phyloP scores from a whole-genome alignment of 2,888 invertebrate genomes.

The Pollenia angustigena region DNA sequence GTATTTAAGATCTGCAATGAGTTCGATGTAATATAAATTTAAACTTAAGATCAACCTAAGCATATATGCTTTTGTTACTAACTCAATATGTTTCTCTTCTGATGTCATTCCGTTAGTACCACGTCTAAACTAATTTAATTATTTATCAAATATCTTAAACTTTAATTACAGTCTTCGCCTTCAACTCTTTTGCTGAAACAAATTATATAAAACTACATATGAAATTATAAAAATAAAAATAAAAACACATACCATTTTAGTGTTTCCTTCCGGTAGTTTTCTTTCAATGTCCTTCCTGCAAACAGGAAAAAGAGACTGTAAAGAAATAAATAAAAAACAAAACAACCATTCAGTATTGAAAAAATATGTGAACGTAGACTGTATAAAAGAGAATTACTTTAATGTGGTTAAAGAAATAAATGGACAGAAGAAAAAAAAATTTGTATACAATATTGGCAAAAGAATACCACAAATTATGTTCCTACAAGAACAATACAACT shows the following conservation, averaged over 20 bases:
- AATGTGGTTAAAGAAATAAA: slow-evolving; percentile 53
- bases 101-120: background rate
- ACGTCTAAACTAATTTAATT: slow-evolving; percentile 31
- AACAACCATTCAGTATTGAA: slow-evolving; percentile 15
- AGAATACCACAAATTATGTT: slow-evolving; percentile 61
- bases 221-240: slow-evolving; percentile 6
- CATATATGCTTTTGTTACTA: too few relatives aligned
- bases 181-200: slow-evolving; percentile 8
- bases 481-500: slow-evolving; percentile 35
- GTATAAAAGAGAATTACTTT: slow-evolving; percentile 55
- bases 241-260: slow-evolving; percentile 80
- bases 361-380: slow-evolving; percentile 41
- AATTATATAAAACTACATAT: slow-evolving; percentile 8
- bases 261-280: slow-evolving; percentile 82
- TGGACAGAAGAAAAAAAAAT: slow-evolving; percentile 1
- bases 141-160: slow-evolving; percentile 19
- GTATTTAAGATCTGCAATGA: too few relatives aligned
- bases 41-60: too few relatives aligned
- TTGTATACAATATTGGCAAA: slow-evolving; percentile 45
- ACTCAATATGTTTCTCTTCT: too few relatives aligned
- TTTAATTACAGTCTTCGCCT: slow-evolving; percentile 21
- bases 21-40: too few relatives aligned
- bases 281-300: slow-evolving; percentile 81
- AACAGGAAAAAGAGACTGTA: slow-evolving; percentile 53
- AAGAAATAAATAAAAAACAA: slow-evolving; percentile 21